Conservation (phyloP, 2,797 vertebrate species). For the Hybognathus amarus region DNA sequence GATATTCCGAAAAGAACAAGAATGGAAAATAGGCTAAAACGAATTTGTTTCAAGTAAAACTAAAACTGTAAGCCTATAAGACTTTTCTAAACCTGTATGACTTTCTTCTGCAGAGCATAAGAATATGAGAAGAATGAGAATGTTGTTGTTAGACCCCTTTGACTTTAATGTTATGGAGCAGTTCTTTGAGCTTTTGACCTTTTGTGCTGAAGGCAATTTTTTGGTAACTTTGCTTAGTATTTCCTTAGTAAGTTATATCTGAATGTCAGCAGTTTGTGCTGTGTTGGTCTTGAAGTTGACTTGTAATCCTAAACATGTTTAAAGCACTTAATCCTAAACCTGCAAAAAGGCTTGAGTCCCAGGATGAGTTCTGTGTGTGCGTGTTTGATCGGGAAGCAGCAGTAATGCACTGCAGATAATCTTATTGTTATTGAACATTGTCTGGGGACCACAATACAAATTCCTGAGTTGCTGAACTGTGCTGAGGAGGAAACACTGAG, state of each 20-base stretch:
- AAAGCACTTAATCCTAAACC: slow-evolving; percentile 33
- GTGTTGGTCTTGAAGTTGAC: neutral
- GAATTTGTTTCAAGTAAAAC: too few species aligned
- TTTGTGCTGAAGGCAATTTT: neutral
- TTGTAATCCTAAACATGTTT: slow-evolving; percentile 33
- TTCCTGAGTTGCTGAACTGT: slow-evolving; percentile 46
- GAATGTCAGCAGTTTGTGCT: neutral
- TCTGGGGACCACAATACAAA: slow-evolving; percentile 34
- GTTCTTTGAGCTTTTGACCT: too few species aligned
- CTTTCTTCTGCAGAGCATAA: neutral
- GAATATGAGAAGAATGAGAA: neutral
- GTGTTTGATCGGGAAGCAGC: slow-evolving; percentile 28
- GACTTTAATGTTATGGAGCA: neutral
- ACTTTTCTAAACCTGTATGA: neutral
- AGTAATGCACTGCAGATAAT: slow-evolving; percentile 38
- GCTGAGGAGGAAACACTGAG: neutral
- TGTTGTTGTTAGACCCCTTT: neutral
- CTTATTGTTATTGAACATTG: slow-evolving; percentile 43
- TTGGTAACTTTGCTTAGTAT: neutral
- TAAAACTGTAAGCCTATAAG: too few species aligned
- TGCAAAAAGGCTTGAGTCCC: slow-evolving; percentile 5
- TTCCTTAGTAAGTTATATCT: slow-evolving; percentile 9
- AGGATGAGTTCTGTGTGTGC: slow-evolving; percentile 14
- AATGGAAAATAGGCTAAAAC: too few species aligned
- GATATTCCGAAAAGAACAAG: too few species aligned